Percentiles rank a stretch among this genome's conserved stretches.
Conservation (phyloP, 2,888 invertebrate genomes). For the Apodemia mormo region DNA sequence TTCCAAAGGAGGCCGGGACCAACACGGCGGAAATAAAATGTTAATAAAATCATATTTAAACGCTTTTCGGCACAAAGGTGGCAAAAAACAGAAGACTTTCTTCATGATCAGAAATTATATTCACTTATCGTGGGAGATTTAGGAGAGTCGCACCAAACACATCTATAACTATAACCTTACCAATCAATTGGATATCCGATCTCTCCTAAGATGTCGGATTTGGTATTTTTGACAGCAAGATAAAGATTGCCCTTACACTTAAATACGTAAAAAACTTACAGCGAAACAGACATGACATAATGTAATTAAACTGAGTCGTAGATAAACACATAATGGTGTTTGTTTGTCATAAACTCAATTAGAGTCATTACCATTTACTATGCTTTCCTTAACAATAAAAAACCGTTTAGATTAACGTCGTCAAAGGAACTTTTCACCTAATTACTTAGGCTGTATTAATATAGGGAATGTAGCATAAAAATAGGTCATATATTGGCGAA, state of each 20-base stretch:
- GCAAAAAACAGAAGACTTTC: too few relatives aligned
- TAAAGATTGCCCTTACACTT: neutral
- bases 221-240: too few relatives aligned
- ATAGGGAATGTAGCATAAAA: constrained; percentile 79
- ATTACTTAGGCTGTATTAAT: constrained; percentile 79
- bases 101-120: too few relatives aligned
- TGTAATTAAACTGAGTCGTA: neutral
- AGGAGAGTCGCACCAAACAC: too few relatives aligned
- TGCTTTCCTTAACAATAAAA: constrained; percentile 39
- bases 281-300: neutral
- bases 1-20: too few relatives aligned
- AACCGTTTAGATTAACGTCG: constrained; percentile 54
- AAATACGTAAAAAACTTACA: neutral
- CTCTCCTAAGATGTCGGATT: too few relatives aligned
- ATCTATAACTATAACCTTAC: too few relatives aligned
- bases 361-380: constrained; percentile 2
- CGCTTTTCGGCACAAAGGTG: too few relatives aligned
- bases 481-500: constrained; percentile 81
- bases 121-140: too few relatives aligned
- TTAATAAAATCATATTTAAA: too few relatives aligned
- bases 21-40: too few relatives aligned
- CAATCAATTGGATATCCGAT: too few relatives aligned
- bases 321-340: neutral
- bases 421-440: constrained; percentile 70
- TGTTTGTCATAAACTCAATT: neutral